Conservation (phyloP, 2,888 invertebrate species). For the Epistrophe eligans region DNA sequence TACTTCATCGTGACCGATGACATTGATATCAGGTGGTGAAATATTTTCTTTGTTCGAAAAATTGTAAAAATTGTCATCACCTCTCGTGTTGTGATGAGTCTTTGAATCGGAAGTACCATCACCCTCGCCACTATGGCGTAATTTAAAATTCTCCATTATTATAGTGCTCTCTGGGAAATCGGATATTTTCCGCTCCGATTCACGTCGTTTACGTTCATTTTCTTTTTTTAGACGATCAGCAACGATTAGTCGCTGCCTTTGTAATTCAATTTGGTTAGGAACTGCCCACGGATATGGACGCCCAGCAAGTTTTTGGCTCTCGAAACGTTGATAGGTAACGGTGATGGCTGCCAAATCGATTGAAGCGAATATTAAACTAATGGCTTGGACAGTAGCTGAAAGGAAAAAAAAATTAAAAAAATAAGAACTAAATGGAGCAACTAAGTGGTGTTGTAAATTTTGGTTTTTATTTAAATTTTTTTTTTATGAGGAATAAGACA, state of each 20-base stretch:
- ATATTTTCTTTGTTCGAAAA: conserved; percentile 6
- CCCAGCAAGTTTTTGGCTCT: conserved; percentile 90
- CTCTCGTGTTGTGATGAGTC: neutral
- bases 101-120: conserved; percentile 32
- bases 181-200: conserved; percentile 79
- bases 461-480: neutral
- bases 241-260: conserved; percentile 78
- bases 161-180: conserved; percentile 82
- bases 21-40: conserved; percentile 13
- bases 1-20: conserved; percentile 79
- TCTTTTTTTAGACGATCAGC: conserved; percentile 79
- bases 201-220: conserved; percentile 78
- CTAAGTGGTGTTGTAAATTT: neutral
- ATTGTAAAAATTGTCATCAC: conserved; percentile 16
- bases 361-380: conserved; percentile 88
- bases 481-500: neutral
- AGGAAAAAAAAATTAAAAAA: conserved; percentile 74
- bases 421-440: neutral
- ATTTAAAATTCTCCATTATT: conserved; percentile 81
- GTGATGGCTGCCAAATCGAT: conserved; percentile 89
- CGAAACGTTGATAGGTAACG: conserved; percentile 90
- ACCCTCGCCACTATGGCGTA: conserved; percentile 60
- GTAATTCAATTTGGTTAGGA: conserved; percentile 80
- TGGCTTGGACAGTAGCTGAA: conserved; percentile 88
- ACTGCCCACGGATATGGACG: conserved; percentile 90